phyloP scores from a whole-genome alignment of 1,140 invertebrate genomes.

The Papilio dardanus region DNA sequence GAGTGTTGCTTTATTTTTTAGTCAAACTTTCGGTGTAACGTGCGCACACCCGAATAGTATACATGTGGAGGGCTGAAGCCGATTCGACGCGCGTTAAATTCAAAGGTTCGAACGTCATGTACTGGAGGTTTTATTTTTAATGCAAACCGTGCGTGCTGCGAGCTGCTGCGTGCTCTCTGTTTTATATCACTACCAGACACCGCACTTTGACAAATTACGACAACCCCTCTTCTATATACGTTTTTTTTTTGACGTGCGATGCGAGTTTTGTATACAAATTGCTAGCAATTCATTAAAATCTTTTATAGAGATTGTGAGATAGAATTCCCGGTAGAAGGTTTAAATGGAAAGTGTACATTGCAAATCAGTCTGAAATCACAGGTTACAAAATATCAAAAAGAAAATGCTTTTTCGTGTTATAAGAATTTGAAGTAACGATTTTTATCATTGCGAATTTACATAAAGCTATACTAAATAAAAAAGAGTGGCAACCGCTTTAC shows the following conservation, averaged over 20 bases:
- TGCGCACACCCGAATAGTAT: neutral
- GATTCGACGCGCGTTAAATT: slow-evolving; percentile 2
- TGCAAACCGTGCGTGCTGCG: slow-evolving; percentile 7
- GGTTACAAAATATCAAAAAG: no score
- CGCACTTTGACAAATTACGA: slow-evolving; percentile 19
- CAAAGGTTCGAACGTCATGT: slow-evolving; percentile 15
- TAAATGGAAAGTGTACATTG: neutral
- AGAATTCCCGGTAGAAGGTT: neutral
- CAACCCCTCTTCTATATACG: neutral
- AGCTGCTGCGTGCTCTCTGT: neutral
- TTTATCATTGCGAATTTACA: no score
- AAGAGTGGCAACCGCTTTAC: neutral
- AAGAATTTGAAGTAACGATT: no score
- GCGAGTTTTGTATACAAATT: neutral
- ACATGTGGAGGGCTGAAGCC: neutral
- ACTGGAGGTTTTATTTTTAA: slow-evolving; percentile 18
- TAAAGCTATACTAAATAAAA: neutral
- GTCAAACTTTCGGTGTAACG: neutral
- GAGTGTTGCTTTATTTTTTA: neutral
- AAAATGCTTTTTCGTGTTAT: no score
- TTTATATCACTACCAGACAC: neutral
- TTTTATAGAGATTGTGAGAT: neutral
- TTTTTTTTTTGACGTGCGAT: neutral
- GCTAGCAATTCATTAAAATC: neutral
- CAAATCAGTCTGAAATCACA: neutral